Evolutionary conservation across 1,140 invertebrate species (phyloP).

Genomic region (Drosophila nasuta): DNA sequence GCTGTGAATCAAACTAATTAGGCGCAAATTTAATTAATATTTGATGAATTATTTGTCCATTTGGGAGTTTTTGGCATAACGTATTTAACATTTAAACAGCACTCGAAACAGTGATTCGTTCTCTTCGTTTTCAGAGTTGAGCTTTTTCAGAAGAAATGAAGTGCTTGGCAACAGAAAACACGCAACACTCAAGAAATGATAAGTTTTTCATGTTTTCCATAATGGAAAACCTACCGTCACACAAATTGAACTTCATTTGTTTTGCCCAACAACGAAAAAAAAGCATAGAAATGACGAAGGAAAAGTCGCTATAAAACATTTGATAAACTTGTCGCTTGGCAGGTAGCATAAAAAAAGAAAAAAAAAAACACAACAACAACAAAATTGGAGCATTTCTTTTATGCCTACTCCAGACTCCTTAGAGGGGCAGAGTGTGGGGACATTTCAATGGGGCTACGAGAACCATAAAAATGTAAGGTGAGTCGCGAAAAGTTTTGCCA

Average conservation of each 20-base stretch:
- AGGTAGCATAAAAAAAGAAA: conserved; percentile 37
- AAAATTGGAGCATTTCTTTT: conserved; percentile 43
- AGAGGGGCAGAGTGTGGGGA: conserved; percentile 2
- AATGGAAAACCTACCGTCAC: conserved; percentile 24
- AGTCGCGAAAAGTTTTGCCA: conserved; percentile 52
- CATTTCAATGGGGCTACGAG: conserved; percentile 43
- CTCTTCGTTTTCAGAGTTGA: background rate
- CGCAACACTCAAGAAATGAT: conserved; percentile 41
- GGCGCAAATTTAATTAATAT: conserved; percentile 75
- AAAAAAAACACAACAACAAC: background rate
- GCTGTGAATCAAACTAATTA: conserved; percentile 73
- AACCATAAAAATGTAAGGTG: conserved; percentile 61
- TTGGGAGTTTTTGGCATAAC: conserved; percentile 45
- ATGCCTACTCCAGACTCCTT: conserved; percentile 35
- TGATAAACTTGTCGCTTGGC: conserved; percentile 70
- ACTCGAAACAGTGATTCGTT: background rate
- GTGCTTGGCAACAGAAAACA: conserved; percentile 49
- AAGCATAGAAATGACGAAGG: background rate
- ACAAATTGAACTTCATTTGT: conserved; percentile 64
- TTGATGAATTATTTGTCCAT: conserved; percentile 68
- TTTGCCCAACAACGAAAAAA: conserved; percentile 12
- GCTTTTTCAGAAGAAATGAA: conserved; percentile 12
- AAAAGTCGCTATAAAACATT: conserved; percentile 47
- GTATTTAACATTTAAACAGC: conserved; percentile 18
- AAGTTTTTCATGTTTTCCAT: conserved; percentile 52